Conservation (phyloP, 1,140 invertebrate species). For the Drepana arcuata region DNA sequence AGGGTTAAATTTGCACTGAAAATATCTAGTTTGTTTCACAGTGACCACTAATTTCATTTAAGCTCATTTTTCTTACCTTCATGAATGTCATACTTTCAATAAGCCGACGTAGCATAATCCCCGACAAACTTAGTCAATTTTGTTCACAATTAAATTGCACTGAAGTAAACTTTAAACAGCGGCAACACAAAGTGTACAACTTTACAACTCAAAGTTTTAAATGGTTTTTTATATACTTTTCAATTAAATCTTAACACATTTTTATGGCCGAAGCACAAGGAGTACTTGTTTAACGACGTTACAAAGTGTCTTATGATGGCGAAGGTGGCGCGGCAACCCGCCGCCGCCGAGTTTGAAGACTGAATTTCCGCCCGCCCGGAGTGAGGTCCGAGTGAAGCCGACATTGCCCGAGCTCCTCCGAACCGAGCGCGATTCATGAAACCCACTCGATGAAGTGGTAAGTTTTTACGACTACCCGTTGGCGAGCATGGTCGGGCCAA, state of each 20-base stretch:
- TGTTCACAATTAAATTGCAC: constrained; percentile 42
- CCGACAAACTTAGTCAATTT: constrained; percentile 46
- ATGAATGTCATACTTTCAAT: constrained; percentile 37
- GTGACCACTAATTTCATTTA: too few species aligned
- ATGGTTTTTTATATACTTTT: too few species aligned
- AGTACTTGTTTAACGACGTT: constrained; percentile 37
- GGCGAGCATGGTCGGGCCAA: constrained; percentile 39
- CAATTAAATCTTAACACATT: constrained; percentile 19
- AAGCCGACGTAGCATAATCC: constrained; percentile 40
- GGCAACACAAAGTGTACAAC: too few species aligned
- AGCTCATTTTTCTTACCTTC: too few species aligned
- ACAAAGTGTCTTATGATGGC: constrained; percentile 17
- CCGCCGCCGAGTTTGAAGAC: constrained; percentile 26
- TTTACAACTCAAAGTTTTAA: too few species aligned
- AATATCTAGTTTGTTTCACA: too few species aligned
- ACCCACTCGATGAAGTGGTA: constrained; percentile 67
- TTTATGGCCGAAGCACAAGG: constrained; percentile 24
- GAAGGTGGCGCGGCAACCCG: constrained; percentile 25
- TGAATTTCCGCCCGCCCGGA: constrained; percentile 44
- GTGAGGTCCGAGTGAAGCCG: constrained; percentile 24
- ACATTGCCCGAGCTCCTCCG: constrained; percentile 26
- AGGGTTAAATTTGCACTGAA: too few species aligned
- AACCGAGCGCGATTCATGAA: constrained; percentile 42
- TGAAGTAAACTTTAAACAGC: too few species aligned
- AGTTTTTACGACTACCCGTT: constrained; percentile 61